Evolutionary conservation across 2,113 vertebrate species (phyloP).

Genomic region (Thinocorus orbignyianus): DNA sequence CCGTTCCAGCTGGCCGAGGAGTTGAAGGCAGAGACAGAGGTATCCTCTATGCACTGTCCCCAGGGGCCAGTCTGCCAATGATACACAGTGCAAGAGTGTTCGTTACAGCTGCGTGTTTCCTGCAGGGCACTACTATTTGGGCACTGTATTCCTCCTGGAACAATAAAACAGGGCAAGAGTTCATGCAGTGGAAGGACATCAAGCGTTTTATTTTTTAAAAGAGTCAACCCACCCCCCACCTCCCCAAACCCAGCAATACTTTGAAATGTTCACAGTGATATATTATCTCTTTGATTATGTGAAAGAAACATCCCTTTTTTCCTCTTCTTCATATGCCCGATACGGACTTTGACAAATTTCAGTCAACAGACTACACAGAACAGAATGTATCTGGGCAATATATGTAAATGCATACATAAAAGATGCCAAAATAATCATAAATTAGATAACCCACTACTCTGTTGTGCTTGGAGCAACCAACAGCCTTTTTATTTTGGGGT

Average conservation of each 20-base stretch:
- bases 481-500: not conserved
- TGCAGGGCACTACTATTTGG: constrained; percentile 90
- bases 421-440: not conserved
- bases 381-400: not conserved
- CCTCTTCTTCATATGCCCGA: not conserved
- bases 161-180: not conserved
- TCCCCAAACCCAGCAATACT: not conserved
- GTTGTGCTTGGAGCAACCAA: not conserved
- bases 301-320: not conserved
- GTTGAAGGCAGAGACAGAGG: constrained; percentile 84
- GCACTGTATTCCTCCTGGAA: constrained; percentile 85
- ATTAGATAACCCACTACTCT: not conserved
- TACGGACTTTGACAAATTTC: not conserved
- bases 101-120: constrained; percentile 91
- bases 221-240: too few relatives aligned
- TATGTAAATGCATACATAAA: not conserved
- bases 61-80: constrained; percentile 94
- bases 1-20: constrained; percentile 71
- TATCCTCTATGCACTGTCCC: constrained; percentile 91
- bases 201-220: not conserved
- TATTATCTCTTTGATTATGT: not conserved
- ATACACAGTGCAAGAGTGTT: constrained; percentile 94
- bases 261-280: not conserved
- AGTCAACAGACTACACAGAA: not conserved
- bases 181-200: not conserved